These are phyloP conservation scores for Parazoanthus swiftii DNA, from an alignment of 92 coral and sea anemone genomes.

Conservation along the genomic window DNA sequence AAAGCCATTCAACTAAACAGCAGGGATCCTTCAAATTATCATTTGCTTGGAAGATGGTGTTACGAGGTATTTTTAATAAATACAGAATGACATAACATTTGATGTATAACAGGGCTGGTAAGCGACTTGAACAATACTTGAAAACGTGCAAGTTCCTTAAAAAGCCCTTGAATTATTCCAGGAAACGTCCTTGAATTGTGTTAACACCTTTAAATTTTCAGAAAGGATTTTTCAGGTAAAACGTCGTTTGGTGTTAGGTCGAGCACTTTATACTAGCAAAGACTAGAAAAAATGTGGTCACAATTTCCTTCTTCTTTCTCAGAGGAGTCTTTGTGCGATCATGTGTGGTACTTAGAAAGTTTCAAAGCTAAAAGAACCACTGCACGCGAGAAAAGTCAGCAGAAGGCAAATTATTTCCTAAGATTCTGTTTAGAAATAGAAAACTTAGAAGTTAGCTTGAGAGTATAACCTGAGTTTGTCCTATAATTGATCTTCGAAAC, in stretches of 20 bases:
- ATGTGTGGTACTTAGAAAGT: not conserved
- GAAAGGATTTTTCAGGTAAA: not conserved
- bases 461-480: not conserved
- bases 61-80: slow-evolving; percentile 65
- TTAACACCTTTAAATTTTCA: not conserved
- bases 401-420: not conserved
- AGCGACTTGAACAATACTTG: too few species aligned
- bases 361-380: not conserved
- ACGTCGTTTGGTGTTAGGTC: not conserved
- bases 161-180: not conserved
- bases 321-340: not conserved
- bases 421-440: too few species aligned
- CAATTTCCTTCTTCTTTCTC: not conserved
- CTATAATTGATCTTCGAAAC: too few species aligned
- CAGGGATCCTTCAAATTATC: slow-evolving; percentile 77
- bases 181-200: not conserved
- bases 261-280: too few species aligned
- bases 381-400: too few species aligned
- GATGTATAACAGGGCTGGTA: too few species aligned
- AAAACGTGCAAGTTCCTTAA: not conserved
- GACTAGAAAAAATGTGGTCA: too few species aligned
- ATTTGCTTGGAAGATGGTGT: slow-evolving; percentile 91
- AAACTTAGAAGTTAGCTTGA: not conserved
- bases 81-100: too few species aligned
- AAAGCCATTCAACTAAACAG: slow-evolving; percentile 79